These are phyloP conservation scores for Masnerella sp. DNA, from an alignment of 2,888 invertebrate genomes.

Conservation along the genomic window DNA sequence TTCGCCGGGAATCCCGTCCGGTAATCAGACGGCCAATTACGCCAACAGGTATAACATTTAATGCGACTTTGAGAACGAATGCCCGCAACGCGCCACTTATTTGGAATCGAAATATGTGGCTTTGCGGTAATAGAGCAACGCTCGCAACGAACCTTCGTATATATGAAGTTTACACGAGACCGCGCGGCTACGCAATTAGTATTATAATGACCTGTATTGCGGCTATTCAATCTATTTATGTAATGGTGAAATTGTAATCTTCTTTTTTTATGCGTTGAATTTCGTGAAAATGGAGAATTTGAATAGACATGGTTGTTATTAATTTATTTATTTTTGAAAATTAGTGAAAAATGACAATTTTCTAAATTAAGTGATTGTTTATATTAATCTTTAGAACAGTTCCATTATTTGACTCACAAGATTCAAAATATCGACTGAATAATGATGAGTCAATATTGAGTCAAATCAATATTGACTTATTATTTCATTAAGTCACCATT, in stretches of 20 bases:
- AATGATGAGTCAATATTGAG: no score
- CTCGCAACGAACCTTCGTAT: neutral
- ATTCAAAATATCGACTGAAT: no score
- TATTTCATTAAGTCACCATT: no score
- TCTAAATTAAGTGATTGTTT: no score
- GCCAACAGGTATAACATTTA: slow-evolving; percentile 32
- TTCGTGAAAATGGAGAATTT: no score
- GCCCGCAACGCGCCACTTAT: slow-evolving; percentile 21
- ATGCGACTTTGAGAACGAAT: slow-evolving; percentile 27
- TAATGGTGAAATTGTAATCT: slow-evolving; percentile 1
- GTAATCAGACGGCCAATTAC: slow-evolving; percentile 29
- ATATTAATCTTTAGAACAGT: no score
- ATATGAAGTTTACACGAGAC: slow-evolving; percentile 4
- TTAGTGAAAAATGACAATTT: no score
- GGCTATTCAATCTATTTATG: neutral
- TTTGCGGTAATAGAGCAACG: slow-evolving; percentile 1
- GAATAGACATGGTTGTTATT: no score
- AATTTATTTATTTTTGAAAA: no score
- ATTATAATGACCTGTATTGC: neutral
- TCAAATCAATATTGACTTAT: no score
- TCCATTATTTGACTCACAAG: no score
- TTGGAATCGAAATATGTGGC: slow-evolving; percentile 8
- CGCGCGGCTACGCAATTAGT: slow-evolving; percentile 1
- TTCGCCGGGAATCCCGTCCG: slow-evolving; percentile 19
- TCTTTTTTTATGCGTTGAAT: no score